Evolutionary conservation across 2,888 invertebrate species (phyloP), one percentile per base, ranked within the genome.

Genomic region (Pediacus dermestoides): DNA sequence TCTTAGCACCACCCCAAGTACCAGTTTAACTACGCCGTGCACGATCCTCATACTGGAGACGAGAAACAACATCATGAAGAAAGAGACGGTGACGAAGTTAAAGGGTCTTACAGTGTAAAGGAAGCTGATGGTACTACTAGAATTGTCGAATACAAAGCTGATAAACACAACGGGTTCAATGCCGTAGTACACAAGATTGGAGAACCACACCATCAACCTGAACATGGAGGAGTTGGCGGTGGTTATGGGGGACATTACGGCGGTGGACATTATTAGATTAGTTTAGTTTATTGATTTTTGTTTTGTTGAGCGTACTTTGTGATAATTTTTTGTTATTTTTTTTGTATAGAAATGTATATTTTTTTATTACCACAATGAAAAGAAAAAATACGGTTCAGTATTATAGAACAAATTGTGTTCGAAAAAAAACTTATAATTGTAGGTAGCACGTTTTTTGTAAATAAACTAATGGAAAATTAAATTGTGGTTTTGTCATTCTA

Each of bases 41-140:
- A 58, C 37, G 60, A 60, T 30, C 57, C 57, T 10, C 57, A 57
- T 34, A 60, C 60, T 6, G 60, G 60, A 0, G 60, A 60, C 37
- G 50, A 54, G 22, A 60, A 60, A 37, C 58, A 58, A 39, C 58
- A 58, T 27, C 74, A 75, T 70, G 79, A 79, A 66, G 77, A 78
- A 52, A 71, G 79, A 23, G 77, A 78, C 41, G 78, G 79, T 1
- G 78, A 79, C 61, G 72, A 74, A 55, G 79, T 79, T 21, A 78
- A 78, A 65, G 79, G 79, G 4, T 69, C 72, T 26, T 79, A 79
- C 68, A 74, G 74, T 1, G 63, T 79, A 4, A 61, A 75, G 2
- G 58, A 58, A 75, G 77, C 57, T 70, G 78, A 50, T 67, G 78
- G 18, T 25, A 54, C 60, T 2, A 60, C 58, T n/a, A 39, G 60